A percentile compares a stretch with the other conserved stretches of the same genome.
Evolutionary conservation across 1,140 invertebrate genomes (phyloP).

Genomic region (Tribolium castaneum): DNA sequence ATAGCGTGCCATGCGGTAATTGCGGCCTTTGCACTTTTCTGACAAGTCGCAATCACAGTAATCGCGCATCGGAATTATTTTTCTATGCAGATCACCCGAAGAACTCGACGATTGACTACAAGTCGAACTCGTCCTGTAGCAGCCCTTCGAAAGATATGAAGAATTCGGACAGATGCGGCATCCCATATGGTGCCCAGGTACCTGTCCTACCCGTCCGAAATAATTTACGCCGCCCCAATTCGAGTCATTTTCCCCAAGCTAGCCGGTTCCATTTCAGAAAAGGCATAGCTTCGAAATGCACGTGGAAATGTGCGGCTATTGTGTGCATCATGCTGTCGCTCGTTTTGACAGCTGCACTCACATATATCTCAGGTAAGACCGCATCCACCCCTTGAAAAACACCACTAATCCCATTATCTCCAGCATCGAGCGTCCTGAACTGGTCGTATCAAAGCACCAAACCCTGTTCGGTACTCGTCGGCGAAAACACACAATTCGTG

Average conservation of each 20-base stretch:
- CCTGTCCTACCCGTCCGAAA: slow-evolving; percentile 81
- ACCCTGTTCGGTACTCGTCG: slow-evolving; percentile 84
- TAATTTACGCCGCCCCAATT: slow-evolving; percentile 72
- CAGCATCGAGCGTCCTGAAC: slow-evolving; percentile 83
- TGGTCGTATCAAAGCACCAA: slow-evolving; percentile 84
- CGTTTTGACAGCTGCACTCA: slow-evolving; percentile 82
- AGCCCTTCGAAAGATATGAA: slow-evolving; percentile 81
- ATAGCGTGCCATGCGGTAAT: slow-evolving; percentile 14
- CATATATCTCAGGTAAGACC: slow-evolving; percentile 88
- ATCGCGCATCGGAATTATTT: neutral
- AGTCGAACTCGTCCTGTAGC: slow-evolving; percentile 84
- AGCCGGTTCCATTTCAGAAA: slow-evolving; percentile 88
- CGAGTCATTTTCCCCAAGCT: slow-evolving; percentile 72
- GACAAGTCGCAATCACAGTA: slow-evolving; percentile 17
- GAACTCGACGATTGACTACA: slow-evolving; percentile 88
- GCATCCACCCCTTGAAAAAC: neutral
- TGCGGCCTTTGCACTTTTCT: slow-evolving; percentile 29
- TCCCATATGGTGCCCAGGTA: slow-evolving; percentile 74
- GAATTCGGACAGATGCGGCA: slow-evolving; percentile 77
- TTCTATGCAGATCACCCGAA: slow-evolving; percentile 82
- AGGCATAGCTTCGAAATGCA: slow-evolving; percentile 85
- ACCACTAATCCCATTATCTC: neutral
- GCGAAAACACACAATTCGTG: slow-evolving; percentile 75
- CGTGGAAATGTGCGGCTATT: slow-evolving; percentile 91
- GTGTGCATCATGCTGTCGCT: slow-evolving; percentile 85